Percentiles rank a stretch among this genome's conserved stretches.
Evolutionary conservation across 2,888 invertebrate species (phyloP).

Genomic region (Agriopis marginaria): DNA sequence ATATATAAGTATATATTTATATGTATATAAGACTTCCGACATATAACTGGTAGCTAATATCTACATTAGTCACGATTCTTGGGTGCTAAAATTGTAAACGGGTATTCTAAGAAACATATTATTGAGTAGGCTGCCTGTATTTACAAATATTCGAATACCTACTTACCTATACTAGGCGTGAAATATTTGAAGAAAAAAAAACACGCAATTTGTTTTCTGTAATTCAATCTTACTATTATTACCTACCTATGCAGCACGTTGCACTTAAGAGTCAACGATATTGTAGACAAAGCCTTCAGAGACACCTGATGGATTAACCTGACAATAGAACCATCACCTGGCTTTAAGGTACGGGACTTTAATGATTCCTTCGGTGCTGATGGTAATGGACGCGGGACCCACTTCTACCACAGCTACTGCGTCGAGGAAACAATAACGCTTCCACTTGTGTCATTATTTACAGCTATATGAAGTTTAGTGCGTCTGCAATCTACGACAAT

Average conservation of each 20-base stretch:
- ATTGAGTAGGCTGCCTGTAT: neutral
- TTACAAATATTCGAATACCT: no score
- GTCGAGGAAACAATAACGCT: conserved; percentile 65
- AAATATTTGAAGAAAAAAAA: no score
- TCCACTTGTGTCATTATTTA: conserved; percentile 80
- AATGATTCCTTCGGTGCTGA: neutral
- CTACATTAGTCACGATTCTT: conserved; percentile 14
- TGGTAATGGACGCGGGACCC: conserved; percentile 10
- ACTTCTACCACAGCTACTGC: conserved; percentile 44
- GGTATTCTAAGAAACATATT: neutral
- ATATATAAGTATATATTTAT: neutral
- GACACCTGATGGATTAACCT: neutral
- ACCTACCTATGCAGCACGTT: neutral
- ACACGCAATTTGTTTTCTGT: neutral
- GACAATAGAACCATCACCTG: neutral
- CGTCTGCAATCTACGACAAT: conserved; percentile 80
- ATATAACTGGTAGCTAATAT: conserved; percentile 15
- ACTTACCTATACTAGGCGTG: no score
- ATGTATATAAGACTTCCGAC: conserved; percentile 9
- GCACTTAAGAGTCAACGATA: neutral
- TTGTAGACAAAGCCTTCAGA: neutral
- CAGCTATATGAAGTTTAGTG: conserved; percentile 77
- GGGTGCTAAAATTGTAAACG: conserved; percentile 11
- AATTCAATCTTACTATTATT: neutral
- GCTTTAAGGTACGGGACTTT: conserved; percentile 8